Evolutionary conservation across 2,113 vertebrate genomes (phyloP).

Genomic region (Epinephelus cyanopodus): DNA sequence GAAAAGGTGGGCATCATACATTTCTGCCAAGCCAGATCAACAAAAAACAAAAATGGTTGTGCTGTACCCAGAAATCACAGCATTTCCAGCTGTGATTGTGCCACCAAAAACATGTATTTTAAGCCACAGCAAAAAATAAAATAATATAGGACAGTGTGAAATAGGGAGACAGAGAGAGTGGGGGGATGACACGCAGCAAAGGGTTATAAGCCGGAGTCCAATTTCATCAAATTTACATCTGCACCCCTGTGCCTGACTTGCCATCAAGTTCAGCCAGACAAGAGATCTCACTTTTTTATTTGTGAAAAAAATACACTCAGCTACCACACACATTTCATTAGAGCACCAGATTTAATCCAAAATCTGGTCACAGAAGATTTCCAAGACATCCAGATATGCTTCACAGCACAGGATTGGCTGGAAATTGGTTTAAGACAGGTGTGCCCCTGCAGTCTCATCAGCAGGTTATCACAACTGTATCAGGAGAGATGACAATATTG

Average conservation of each 20-base stretch:
- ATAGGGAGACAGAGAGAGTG: no score
- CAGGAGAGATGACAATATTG: constrained; percentile 4
- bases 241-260: not conserved
- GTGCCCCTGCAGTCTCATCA: constrained; percentile 21
- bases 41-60: no score
- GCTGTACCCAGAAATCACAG: no score
- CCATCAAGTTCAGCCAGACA: constrained; percentile 4
- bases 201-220: no score
- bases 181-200: no score
- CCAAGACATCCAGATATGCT: constrained; percentile 13
- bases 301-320: not conserved
- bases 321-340: constrained; percentile 15
- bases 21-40: no score
- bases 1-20: no score
- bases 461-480: constrained; percentile 20
- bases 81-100: no score
- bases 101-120: no score
- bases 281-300: not conserved
- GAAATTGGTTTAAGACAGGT: constrained; percentile 25
- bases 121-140: no score
- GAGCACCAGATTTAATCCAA: constrained; percentile 20
- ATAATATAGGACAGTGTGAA: no score
- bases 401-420: not conserved
- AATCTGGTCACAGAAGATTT: constrained; percentile 31
- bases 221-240: no score